Conservation (phyloP, 2,888 invertebrate species). For the Aporophyla nigra region DNA sequence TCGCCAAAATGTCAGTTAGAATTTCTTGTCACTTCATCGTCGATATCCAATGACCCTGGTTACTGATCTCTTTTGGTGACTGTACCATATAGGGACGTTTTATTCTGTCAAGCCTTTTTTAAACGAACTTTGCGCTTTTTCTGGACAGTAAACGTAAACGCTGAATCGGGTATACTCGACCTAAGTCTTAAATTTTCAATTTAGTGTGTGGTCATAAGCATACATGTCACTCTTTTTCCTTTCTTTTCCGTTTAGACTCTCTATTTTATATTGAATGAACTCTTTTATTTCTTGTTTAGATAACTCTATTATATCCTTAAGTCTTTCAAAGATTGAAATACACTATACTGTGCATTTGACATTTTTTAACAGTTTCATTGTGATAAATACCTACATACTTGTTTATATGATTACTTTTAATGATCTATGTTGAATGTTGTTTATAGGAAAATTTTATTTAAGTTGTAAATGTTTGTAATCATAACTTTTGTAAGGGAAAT, state of each 20-base stretch:
- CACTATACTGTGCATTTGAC: not conserved
- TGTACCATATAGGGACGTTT: too few species aligned
- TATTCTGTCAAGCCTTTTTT: too few species aligned
- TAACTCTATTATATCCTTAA: not conserved
- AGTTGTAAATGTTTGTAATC: constrained; percentile 68
- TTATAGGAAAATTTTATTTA: constrained; percentile 72
- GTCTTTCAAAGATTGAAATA: not conserved
- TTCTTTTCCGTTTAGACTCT: not conserved
- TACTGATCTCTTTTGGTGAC: too few species aligned
- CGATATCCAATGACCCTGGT: too few species aligned
- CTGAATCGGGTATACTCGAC: not conserved
- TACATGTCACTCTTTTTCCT: not conserved
- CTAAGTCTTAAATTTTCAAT: not conserved
- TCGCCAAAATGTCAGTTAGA: too few species aligned
- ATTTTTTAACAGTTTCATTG: constrained; percentile 48
- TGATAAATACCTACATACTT: constrained; percentile 64
- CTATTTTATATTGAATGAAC: not conserved
- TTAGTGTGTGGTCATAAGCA: not conserved
- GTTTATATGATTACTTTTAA: constrained; percentile 58
- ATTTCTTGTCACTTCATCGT: too few species aligned
- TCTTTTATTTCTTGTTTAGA: not conserved
- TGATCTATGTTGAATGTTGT: constrained; percentile 65
- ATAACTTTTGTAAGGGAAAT: constrained; percentile 69
- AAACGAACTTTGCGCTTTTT: not conserved
- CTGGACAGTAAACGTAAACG: not conserved